Conservation (phyloP, 2,113 vertebrate genomes). For the Siniperca knerii region DNA sequence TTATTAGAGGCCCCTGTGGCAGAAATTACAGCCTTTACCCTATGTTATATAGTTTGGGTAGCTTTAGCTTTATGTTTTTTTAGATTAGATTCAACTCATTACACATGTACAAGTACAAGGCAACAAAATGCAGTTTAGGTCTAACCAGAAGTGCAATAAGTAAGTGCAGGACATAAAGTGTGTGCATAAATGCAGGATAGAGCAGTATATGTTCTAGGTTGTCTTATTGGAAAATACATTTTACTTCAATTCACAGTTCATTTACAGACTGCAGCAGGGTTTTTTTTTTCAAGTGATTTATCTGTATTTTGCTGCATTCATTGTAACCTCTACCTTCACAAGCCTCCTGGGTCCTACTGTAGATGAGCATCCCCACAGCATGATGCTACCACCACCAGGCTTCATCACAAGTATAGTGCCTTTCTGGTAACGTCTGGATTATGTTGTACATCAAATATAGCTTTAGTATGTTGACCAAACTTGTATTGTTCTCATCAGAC, state of each 20-base stretch:
- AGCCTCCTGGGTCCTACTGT: background rate
- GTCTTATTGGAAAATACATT: background rate
- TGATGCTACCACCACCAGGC: background rate
- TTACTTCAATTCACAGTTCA: background rate
- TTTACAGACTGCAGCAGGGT: background rate
- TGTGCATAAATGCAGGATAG: too few relatives aligned
- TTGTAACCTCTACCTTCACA: background rate
- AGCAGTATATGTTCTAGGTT: background rate
- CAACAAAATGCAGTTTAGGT: too few relatives aligned
- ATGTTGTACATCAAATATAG: background rate
- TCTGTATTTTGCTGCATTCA: background rate
- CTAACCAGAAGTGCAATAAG: too few relatives aligned
- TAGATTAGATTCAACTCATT: too few relatives aligned
- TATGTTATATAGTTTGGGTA: background rate
- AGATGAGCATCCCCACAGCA: background rate
- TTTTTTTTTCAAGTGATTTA: background rate
- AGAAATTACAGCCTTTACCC: background rate
- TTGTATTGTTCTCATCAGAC: background rate
- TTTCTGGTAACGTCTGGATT: too few relatives aligned
- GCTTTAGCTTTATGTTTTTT: background rate
- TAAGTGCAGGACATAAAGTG: too few relatives aligned
- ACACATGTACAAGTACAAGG: too few relatives aligned
- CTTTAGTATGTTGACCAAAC: background rate
- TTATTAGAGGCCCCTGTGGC: background rate
- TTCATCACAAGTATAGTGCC: background rate